Evolutionary conservation across 2,113 vertebrate genomes (phyloP), one percentile per base, ranked within the genome.

Genomic region (Hippocampus barbouri): DNA sequence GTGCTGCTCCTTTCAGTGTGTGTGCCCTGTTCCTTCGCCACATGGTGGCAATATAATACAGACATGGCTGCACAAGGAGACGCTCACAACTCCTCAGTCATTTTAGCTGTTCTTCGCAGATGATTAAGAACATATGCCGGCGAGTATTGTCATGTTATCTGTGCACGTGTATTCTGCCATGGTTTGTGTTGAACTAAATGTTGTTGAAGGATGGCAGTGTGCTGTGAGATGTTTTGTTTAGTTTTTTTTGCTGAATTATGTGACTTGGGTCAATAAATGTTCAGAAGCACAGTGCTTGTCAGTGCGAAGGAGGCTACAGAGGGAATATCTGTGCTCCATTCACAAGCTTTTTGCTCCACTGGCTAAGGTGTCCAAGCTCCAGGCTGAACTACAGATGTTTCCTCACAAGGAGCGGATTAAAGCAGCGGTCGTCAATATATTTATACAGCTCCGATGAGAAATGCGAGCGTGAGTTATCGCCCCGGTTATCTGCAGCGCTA

Each of bases 381-480:
- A 7, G 15, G 41, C 27, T 65, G 21, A 47, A 47, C 25, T 45
- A 16, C 64, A 66, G 64, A 66, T 66, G 64, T 66, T 66, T 66
- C 51, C 21, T 54, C 10, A 30, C 49, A 51, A 51, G 30, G 47
- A 51, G 34, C 8, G 51, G 51, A 68, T 68, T 54, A 40, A 54
- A 54, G 66, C 30, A 2, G 49, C 66, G 30, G 27, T 8, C 10
- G 51, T 68, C 66, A 56, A 54, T 54, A 54, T 68, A 54, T 68
- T 68, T 68, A 53, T 68, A 23, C 41, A 47, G 64, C 43, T 47
- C 40, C 23, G 3, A 47, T 47, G 63, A 66, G 43, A 66, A 66
- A 66, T 66, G 63, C 23, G 63, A 66, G 63, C n/a, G 14, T 25
- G 64, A 66, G 64, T 66, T 66, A 66, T 66, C 64, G n/a, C 15